Conservation (phyloP, 1,140 invertebrate genomes). For the Mamestra configurata region DNA sequence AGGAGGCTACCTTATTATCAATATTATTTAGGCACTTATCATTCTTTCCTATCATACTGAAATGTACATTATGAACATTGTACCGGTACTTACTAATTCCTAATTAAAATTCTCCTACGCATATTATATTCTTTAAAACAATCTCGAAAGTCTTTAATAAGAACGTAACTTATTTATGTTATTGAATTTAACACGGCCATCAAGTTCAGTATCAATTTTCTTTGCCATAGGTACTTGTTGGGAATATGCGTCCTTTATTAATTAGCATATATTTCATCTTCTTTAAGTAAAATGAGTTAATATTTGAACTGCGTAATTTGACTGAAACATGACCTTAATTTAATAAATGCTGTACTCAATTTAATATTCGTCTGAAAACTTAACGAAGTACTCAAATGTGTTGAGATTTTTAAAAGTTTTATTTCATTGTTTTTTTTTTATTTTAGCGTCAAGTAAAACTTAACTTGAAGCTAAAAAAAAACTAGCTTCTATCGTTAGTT, state of each 20-base stretch:
- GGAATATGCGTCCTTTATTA: background rate
- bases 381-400: background rate
- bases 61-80: too few species aligned
- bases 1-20: too few species aligned
- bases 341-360: conserved; percentile 10
- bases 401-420: background rate
- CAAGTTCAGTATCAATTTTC: background rate
- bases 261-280: conserved; percentile 1
- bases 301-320: background rate
- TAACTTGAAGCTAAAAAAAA: too few species aligned
- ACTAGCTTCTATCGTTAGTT: too few species aligned
- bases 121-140: background rate
- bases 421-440: too few species aligned
- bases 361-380: conserved; percentile 12
- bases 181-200: background rate
- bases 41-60: too few species aligned
- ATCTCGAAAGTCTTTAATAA: conserved; percentile 1
- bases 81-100: too few species aligned
- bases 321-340: background rate
- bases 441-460: too few species aligned
- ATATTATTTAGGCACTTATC: too few species aligned
- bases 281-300: conserved; percentile 2
- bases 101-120: background rate
- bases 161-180: conserved; percentile 1
- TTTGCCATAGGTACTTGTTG: background rate